A percentile compares a stretch with the other conserved stretches of the same genome.
Conservation (phyloP, 2,113 vertebrate genomes). For the Perca fluviatilis region DNA sequence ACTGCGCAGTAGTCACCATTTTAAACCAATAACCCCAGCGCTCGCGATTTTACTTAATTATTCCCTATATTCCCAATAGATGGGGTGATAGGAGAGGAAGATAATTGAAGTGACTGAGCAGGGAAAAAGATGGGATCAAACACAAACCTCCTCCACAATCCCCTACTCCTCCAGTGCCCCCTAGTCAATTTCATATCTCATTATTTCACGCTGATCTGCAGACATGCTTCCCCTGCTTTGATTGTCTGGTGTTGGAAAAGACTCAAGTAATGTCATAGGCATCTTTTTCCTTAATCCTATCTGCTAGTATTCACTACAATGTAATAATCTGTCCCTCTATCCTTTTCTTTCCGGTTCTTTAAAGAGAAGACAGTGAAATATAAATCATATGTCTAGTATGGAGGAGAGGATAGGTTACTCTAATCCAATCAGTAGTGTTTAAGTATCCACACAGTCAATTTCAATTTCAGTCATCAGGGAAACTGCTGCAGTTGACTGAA, state of each 20-base stretch:
- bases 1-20: constrained; percentile 62
- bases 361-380: constrained; percentile 14
- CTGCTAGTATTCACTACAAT: constrained; percentile 35
- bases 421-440: neutral
- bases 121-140: constrained; percentile 85
- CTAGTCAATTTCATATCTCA: constrained; percentile 87
- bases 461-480: neutral
- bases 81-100: constrained; percentile 80
- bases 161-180: constrained; percentile 85
- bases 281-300: constrained; percentile 58
- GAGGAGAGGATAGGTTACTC: neutral
- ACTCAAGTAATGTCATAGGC: constrained; percentile 51
- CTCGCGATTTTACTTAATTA: constrained; percentile 89
- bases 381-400: neutral
- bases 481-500: neutral
- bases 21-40: constrained; percentile 68
- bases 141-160: constrained; percentile 84
- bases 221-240: constrained; percentile 64
- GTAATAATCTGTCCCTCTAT: constrained; percentile 41
- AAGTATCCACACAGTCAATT: neutral
- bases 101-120: constrained; percentile 89
- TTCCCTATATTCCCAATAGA: constrained; percentile 83
- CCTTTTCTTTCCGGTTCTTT: constrained; percentile 31
- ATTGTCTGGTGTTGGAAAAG: constrained; percentile 61
- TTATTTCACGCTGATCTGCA: constrained; percentile 74